These are phyloP conservation scores for Rapana venosa DNA, from an alignment of 2,888 invertebrate species.

Conservation along the genomic window DNA sequence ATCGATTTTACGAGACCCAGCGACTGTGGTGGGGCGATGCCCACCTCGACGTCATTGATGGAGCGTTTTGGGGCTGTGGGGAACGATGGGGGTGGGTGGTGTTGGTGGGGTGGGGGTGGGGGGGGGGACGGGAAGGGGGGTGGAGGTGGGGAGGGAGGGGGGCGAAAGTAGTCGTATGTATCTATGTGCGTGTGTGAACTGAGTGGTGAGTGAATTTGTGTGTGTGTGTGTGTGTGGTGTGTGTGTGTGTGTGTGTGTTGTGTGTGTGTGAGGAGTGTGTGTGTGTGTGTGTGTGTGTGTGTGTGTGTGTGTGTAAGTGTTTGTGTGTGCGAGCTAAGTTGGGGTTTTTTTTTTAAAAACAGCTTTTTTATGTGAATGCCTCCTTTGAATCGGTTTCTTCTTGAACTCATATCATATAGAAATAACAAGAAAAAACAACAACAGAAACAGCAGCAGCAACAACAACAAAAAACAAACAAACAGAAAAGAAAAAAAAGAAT, in stretches of 20 bases:
- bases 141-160: neutral
- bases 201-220: neutral
- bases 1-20: slow-evolving; percentile 73
- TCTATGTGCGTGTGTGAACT: neutral
- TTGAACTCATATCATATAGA: too few relatives aligned
- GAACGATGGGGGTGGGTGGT: neutral
- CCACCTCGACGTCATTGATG: slow-evolving; percentile 83
- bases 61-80: slow-evolving; percentile 56
- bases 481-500: too few relatives aligned
- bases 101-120: too few relatives aligned
- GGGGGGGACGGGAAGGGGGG: neutral
- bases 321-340: neutral
- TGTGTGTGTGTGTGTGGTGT: neutral
- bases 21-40: slow-evolving; percentile 77
- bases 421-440: too few relatives aligned
- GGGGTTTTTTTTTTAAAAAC: too few relatives aligned
- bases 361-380: too few relatives aligned
- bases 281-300: too few relatives aligned
- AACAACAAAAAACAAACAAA: too few relatives aligned
- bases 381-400: too few relatives aligned
- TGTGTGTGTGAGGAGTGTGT: neutral
- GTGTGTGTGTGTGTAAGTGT: slow-evolving; percentile 11
- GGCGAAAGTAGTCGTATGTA: neutral
- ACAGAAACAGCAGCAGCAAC: too few relatives aligned
- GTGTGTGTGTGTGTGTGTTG: neutral